Conservation (phyloP, 1,140 invertebrate species). For the Achroia grisella region DNA sequence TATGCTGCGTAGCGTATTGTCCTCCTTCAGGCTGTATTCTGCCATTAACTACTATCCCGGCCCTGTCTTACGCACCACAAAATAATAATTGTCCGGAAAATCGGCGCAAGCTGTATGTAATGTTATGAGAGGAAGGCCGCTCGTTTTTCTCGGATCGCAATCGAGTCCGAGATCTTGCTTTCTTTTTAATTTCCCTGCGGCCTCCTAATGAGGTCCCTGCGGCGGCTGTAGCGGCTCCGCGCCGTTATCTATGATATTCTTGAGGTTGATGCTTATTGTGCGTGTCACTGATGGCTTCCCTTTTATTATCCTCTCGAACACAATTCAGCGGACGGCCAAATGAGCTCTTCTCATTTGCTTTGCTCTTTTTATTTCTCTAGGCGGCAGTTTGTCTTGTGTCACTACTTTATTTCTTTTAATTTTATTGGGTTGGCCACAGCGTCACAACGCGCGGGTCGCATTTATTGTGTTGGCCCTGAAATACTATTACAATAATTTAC, state of each 20-base stretch:
- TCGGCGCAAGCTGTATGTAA: conserved; percentile 69
- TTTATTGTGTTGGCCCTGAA: conserved; percentile 18
- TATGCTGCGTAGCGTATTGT: conserved; percentile 20
- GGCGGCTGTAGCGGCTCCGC: conserved; percentile 23
- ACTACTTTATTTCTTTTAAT: conserved; percentile 60
- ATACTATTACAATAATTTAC: conserved; percentile 8
- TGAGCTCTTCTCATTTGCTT: conserved; percentile 68
- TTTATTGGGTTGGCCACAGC: conserved; percentile 35
- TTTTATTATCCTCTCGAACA: conserved; percentile 73
- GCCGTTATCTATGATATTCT: conserved; percentile 73
- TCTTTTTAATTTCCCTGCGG: conserved; percentile 75
- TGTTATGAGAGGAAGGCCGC: conserved; percentile 66
- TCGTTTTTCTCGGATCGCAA: conserved; percentile 63
- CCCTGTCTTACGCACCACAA: conserved; percentile 69
- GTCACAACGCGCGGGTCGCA: conserved; percentile 14
- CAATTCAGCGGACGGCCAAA: conserved; percentile 68
- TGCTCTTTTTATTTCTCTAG: conserved; percentile 70
- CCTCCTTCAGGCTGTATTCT: conserved; percentile 22
- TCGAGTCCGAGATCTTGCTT: conserved; percentile 72
- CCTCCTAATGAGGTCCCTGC: conserved; percentile 69
- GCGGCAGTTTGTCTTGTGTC: conserved; percentile 64
- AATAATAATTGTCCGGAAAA: conserved; percentile 75
- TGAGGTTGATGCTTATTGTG: conserved; percentile 74
- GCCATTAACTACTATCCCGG: conserved; percentile 58
- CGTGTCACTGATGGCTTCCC: conserved; percentile 72